A percentile compares a stretch with the other conserved stretches of the same genome.
Conservation (phyloP, 2,888 invertebrate genomes). For the Eupeodes latifasciatus region DNA sequence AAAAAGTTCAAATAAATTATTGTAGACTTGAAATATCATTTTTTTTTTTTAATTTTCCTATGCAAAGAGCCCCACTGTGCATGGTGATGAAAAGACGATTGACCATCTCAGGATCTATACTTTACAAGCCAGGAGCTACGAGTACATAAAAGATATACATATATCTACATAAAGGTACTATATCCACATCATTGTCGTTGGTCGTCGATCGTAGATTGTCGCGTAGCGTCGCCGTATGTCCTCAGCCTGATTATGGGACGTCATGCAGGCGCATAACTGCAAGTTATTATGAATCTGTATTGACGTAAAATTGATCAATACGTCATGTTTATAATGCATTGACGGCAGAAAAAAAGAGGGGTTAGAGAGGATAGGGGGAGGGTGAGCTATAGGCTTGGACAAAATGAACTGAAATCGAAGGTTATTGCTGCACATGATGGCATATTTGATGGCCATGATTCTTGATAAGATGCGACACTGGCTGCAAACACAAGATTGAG, state of each 20-base stretch:
- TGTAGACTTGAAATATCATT: too few species aligned
- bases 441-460: constrained; percentile 20
- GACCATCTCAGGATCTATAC: constrained; percentile 16
- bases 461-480: constrained; percentile 53
- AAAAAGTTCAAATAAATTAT: too few species aligned
- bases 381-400: not conserved
- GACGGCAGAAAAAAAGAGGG: not conserved
- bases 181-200: not conserved
- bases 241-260: constrained; percentile 32
- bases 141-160: not conserved
- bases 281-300: constrained; percentile 71
- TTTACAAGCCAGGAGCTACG: constrained; percentile 5
- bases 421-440: constrained; percentile 41
- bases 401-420: constrained; percentile 59
- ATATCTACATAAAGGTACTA: not conserved
- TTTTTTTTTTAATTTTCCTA: not conserved
- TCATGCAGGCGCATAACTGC: constrained; percentile 46
- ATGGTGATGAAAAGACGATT: constrained; percentile 14
- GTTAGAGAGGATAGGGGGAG: too few species aligned
- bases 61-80: not conserved
- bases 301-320: constrained; percentile 76
- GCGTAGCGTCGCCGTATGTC: constrained; percentile 7
- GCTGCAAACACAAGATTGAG: constrained; percentile 28
- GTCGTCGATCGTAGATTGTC: too few species aligned
- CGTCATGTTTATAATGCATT: constrained; percentile 69